A percentile compares a stretch with the other conserved stretches of the same genome.
phyloP scores from a whole-genome alignment of 2,797 vertebrate genomes.

The Passerculus sandwichensis region DNA sequence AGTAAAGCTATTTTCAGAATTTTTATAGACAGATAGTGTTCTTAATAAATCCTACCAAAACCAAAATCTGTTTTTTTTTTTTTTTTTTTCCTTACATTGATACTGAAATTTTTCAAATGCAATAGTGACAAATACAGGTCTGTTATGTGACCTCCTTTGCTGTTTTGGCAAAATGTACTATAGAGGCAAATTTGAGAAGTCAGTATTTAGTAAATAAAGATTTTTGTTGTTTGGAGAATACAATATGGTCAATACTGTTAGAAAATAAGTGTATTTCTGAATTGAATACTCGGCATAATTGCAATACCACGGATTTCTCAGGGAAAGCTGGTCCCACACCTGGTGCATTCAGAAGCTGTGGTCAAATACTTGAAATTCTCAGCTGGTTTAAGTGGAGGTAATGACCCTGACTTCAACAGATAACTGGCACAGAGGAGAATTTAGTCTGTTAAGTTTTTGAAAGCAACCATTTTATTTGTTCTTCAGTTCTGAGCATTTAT shows the following conservation, averaged over 20 bases:
- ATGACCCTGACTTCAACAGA: conserved; percentile 11
- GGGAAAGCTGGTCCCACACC: not conserved
- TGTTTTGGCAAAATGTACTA: conserved; percentile 34
- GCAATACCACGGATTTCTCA: not conserved
- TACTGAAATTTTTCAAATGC: conserved; percentile 28
- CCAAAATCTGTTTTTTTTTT: not conserved
- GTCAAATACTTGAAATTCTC: conserved; percentile 52
- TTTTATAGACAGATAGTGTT: not conserved
- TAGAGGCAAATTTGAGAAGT: conserved; percentile 64
- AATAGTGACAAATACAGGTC: conserved; percentile 36
- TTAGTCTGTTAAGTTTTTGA: conserved; percentile 16
- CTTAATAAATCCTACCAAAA: not conserved
- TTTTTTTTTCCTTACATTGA: not conserved
- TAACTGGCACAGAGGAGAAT: conserved; percentile 9
- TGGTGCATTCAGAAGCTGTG: not conserved
- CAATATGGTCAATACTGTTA: not conserved
- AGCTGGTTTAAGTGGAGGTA: conserved; percentile 40
- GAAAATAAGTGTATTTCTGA: conserved; percentile 3
- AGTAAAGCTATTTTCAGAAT: conserved; percentile 34
- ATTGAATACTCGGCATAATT: conserved; percentile 10
- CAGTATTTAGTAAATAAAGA: conserved; percentile 48
- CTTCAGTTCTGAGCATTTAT: conserved; percentile 35
- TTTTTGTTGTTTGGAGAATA: conserved; percentile 58
- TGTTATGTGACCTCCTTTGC: not conserved
- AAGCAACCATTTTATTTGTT: conserved; percentile 59